These are phyloP conservation scores for Lochmaea crataegi DNA, from an alignment of 2,888 invertebrate genomes.

Conservation along the genomic window DNA sequence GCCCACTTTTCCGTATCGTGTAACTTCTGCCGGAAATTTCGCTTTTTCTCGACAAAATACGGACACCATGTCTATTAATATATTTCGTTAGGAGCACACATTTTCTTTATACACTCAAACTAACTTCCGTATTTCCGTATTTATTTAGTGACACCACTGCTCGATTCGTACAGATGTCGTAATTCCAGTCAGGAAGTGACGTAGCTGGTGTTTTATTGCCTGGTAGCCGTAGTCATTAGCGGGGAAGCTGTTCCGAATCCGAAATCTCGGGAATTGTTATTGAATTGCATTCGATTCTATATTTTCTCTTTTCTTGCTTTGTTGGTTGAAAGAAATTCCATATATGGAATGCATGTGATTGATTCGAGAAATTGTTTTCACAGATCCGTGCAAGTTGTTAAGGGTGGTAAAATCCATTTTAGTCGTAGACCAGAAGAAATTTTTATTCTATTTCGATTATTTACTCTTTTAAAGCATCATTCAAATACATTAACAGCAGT, in stretches of 20 bases:
- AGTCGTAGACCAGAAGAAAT: slow-evolving; percentile 3
- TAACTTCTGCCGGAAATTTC: neutral
- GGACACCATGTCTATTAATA: neutral
- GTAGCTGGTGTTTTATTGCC: slow-evolving; percentile 60
- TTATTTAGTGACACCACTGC: slow-evolving; percentile 9
- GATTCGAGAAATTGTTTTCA: slow-evolving; percentile 48
- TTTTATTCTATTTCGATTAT: neutral
- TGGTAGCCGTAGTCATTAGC: slow-evolving; percentile 56
- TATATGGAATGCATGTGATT: slow-evolving; percentile 38
- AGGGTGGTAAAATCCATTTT: slow-evolving; percentile 37
- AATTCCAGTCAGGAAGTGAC: slow-evolving; percentile 61
- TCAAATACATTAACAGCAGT: too few species aligned
- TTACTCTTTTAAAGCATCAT: neutral
- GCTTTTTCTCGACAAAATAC: neutral
- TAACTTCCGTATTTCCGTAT: neutral
- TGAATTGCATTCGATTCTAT: slow-evolving; percentile 49
- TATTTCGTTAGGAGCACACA: neutral
- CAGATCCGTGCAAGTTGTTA: slow-evolving; percentile 31
- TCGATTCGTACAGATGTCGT: slow-evolving; percentile 45
- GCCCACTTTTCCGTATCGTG: neutral
- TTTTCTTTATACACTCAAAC: too few species aligned
- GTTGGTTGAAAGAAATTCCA: slow-evolving; percentile 35
- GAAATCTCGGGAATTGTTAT: slow-evolving; percentile 53
- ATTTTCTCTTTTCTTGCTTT: slow-evolving; percentile 18
- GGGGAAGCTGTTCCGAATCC: slow-evolving; percentile 54